These are phyloP conservation scores for Crotalus helleri DNA, from an alignment of 2,113 vertebrate species.

Conservation along the genomic window DNA sequence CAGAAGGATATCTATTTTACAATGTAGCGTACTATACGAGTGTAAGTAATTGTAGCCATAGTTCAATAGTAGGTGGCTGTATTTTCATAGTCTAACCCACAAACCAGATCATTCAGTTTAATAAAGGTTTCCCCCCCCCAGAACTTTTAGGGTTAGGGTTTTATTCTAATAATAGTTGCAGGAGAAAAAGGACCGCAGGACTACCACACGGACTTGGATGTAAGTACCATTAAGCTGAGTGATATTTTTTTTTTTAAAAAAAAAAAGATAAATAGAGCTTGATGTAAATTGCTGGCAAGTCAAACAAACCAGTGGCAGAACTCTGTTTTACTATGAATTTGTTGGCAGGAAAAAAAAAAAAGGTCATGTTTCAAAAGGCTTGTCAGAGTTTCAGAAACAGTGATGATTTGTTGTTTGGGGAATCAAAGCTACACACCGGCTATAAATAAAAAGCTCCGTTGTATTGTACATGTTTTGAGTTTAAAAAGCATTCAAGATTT, in stretches of 20 bases:
- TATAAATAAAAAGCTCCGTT: background rate
- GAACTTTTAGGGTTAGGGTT: background rate
- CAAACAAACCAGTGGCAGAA: background rate
- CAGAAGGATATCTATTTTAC: background rate
- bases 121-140: background rate
- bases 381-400: background rate
- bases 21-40: background rate
- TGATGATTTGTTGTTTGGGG: constrained; percentile 12
- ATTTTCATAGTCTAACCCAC: background rate
- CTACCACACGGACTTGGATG: background rate
- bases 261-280: background rate
- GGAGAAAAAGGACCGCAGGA: background rate
- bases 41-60: background rate
- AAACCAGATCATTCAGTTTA: background rate
- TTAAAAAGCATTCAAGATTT: constrained; percentile 9
- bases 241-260: background rate
- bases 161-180: background rate
- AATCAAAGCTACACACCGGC: background rate
- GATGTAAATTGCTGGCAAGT: background rate
- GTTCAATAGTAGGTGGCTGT: background rate
- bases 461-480: constrained; percentile 44
- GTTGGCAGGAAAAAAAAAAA: background rate
- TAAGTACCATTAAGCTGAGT: background rate
- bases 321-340: background rate
- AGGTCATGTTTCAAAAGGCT: background rate